Percentiles rank a stretch among this genome's conserved stretches.
phyloP scores from a whole-genome alignment of 2,888 invertebrate species.

The Perithous albicinctus region DNA sequence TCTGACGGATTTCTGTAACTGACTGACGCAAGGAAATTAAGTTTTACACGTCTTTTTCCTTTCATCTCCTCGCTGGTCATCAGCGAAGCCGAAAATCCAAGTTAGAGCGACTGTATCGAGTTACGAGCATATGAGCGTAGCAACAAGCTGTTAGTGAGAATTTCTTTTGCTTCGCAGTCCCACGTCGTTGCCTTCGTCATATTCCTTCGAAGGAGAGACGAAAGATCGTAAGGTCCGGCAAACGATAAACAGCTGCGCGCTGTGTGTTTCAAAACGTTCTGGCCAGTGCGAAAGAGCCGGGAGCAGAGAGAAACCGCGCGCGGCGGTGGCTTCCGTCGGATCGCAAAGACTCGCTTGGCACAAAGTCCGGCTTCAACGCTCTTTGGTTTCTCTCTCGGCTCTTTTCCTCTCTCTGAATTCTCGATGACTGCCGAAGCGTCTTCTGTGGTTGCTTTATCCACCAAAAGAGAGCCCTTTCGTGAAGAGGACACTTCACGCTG shows the following conservation, averaged over 20 bases:
- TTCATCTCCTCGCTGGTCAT: background rate
- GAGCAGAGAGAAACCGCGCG: too few relatives aligned
- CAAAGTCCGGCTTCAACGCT: conserved; percentile 54
- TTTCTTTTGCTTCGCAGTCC: conserved; percentile 3
- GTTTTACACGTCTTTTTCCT: conserved; percentile 9
- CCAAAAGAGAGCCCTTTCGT: conserved; percentile 65
- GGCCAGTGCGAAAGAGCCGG: conserved; percentile 59
- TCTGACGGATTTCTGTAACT: conserved; percentile 21
- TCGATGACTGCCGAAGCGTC: background rate
- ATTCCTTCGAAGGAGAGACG: conserved; percentile 21
- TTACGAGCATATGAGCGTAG: conserved; percentile 35
- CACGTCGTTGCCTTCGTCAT: background rate
- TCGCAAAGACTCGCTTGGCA: conserved; percentile 56
- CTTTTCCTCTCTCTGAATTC: background rate
- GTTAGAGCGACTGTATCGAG: conserved; percentile 21
- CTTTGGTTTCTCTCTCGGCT: conserved; percentile 10
- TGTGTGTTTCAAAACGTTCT: conserved; percentile 44
- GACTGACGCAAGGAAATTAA: conserved; percentile 30
- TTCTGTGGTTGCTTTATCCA: background rate
- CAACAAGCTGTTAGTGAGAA: conserved; percentile 36
- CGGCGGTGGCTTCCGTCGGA: conserved; percentile 75
- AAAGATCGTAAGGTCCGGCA: conserved; percentile 52
- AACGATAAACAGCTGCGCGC: conserved; percentile 71
- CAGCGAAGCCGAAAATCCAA: background rate
- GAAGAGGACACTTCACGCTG: conserved; percentile 76